Conservation (phyloP, 2,797 vertebrate genomes). For the Hemibagrus guttatus region DNA sequence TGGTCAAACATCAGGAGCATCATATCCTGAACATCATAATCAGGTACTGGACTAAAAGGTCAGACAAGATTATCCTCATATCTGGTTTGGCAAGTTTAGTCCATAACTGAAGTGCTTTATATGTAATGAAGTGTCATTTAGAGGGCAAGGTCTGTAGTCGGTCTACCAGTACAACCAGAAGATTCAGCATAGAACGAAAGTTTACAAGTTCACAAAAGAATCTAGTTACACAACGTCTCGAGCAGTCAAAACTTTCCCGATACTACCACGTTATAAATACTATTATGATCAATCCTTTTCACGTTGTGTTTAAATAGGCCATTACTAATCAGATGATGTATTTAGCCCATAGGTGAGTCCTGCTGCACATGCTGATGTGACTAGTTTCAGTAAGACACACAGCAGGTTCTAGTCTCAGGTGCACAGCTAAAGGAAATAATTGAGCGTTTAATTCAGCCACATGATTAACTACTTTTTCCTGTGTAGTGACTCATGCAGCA, state of each 20-base stretch:
- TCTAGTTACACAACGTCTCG: too few species aligned
- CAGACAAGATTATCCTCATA: background rate
- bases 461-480: slow-evolving; percentile 7
- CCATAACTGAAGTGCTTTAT: background rate
- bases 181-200: background rate
- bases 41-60: background rate
- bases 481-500: slow-evolving; percentile 5
- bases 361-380: background rate
- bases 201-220: background rate
- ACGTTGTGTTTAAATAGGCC: background rate
- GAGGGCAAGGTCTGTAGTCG: background rate
- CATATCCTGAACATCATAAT: background rate
- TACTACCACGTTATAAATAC: background rate
- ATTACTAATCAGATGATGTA: background rate
- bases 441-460: background rate
- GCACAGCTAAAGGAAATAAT: slow-evolving; percentile 12
- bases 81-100: background rate
- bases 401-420: background rate
- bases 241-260: background rate
- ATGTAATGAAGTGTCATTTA: background rate
- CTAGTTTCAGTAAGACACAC: background rate
- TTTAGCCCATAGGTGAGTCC: background rate
- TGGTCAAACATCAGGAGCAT: background rate
- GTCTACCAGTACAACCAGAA: background rate
- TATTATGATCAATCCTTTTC: background rate